These are phyloP conservation scores for Synanthedon myopaeformis DNA, from an alignment of 2,888 invertebrate genomes.

Conservation along the genomic window DNA sequence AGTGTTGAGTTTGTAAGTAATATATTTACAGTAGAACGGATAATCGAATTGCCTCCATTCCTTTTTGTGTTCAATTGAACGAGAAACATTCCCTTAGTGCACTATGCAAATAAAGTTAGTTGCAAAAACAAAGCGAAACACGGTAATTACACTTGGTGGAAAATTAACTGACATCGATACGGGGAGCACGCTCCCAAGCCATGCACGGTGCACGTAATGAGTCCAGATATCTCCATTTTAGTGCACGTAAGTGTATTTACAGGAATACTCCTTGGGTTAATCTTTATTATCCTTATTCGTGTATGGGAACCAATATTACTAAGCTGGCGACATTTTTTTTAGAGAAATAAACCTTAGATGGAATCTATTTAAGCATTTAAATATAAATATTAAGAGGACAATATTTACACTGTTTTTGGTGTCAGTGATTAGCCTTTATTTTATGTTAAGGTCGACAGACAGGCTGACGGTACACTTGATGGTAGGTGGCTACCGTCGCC, in stretches of 20 bases:
- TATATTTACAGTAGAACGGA: too few species aligned
- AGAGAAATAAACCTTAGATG: too few species aligned
- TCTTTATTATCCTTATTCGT: neutral
- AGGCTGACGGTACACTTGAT: too few species aligned
- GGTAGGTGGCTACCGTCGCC: too few species aligned
- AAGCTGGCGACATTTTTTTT: too few species aligned
- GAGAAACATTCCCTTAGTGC: conserved; percentile 39
- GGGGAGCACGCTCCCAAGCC: conserved; percentile 36
- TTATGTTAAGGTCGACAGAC: too few species aligned
- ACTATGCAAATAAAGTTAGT: conserved; percentile 68
- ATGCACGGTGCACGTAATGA: conserved; percentile 51
- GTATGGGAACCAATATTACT: neutral
- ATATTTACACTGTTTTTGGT: too few species aligned
- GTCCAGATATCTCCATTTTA: conserved; percentile 43
- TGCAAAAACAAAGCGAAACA: conserved; percentile 67
- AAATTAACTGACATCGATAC: conserved; percentile 68
- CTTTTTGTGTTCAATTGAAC: conserved; percentile 20
- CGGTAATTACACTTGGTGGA: conserved; percentile 66
- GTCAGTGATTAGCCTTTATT: too few species aligned
- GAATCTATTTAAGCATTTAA: too few species aligned
- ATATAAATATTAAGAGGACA: too few species aligned
- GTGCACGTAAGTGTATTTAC: conserved; percentile 39
- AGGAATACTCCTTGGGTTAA: neutral
- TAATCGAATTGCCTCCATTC: conserved; percentile 17
- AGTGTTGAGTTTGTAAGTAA: too few species aligned